These are phyloP conservation scores for Galaxias olidus DNA, from an alignment of 2,797 vertebrate genomes.

Conservation along the genomic window DNA sequence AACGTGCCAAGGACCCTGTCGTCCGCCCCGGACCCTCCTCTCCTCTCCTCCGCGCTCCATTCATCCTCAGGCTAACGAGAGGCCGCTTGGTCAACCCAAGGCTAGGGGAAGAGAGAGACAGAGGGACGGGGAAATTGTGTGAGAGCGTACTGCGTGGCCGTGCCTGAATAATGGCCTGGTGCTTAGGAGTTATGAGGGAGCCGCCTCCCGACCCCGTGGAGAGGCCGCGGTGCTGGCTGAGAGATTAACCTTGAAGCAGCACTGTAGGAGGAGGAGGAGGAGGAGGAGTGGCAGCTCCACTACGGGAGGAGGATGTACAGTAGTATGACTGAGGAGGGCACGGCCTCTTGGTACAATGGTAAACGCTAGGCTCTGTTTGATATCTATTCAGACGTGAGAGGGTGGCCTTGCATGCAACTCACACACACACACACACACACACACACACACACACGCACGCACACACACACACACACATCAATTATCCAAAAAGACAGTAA, in stretches of 20 bases:
- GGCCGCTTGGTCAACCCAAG: no score
- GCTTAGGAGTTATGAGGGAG: no score
- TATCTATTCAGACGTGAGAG: background rate
- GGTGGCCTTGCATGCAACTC: no score
- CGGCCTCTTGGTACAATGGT: background rate
- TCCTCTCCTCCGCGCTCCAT: background rate
- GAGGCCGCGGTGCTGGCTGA: background rate
- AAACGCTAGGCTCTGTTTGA: no score
- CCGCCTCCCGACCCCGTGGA: no score
- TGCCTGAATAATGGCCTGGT: no score
- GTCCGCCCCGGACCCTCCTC: slow-evolving; percentile 4
- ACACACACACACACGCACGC: background rate
- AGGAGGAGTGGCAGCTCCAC: background rate
- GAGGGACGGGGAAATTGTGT: no score
- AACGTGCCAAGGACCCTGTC: slow-evolving; percentile 14
- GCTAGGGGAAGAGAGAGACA: no score
- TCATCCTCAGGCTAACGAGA: background rate
- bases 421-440: background rate
- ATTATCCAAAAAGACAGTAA: no score
- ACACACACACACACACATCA: no score
- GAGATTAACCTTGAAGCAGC: slow-evolving; percentile 23
- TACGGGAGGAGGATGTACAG: slow-evolving; percentile 17
- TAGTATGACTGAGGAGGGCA: background rate
- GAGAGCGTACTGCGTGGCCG: no score
- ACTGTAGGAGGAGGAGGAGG: slow-evolving; percentile 6